These are phyloP conservation scores for Cathartes aura DNA, from an alignment of 2,113 vertebrate genomes.

Conservation along the genomic window DNA sequence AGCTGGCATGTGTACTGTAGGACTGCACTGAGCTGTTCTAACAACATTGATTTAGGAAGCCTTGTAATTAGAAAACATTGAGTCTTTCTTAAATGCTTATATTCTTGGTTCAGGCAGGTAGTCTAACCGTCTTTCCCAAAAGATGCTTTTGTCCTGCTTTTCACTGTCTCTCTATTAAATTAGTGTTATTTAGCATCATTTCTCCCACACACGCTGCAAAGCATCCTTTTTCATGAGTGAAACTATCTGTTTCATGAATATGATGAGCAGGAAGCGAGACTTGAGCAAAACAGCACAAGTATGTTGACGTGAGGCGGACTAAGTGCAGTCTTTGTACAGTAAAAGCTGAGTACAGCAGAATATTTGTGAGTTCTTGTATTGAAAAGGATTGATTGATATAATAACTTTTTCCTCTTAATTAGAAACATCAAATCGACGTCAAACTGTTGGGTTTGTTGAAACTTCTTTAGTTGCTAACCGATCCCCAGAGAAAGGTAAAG, in stretches of 20 bases:
- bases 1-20: neutral
- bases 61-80: neutral
- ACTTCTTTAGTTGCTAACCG: conserved; percentile 46
- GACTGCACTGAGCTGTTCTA: neutral
- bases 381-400: neutral
- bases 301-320: neutral
- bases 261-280: neutral
- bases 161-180: neutral
- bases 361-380: neutral
- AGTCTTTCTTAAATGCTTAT: neutral
- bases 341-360: neutral
- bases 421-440: conserved; percentile 79
- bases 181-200: neutral
- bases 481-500: conserved; percentile 75
- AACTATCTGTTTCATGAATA: neutral
- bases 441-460: conserved; percentile 82
- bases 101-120: neutral
- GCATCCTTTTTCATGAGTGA: neutral
- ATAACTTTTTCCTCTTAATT: neutral
- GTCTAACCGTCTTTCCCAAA: neutral
- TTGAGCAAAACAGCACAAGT: neutral
- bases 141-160: neutral
- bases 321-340: neutral
- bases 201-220: neutral
- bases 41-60: neutral